Base-by-base conservation (phyloP, 2,888 invertebrate genomes). In the Campoplex capitator region DNA sequence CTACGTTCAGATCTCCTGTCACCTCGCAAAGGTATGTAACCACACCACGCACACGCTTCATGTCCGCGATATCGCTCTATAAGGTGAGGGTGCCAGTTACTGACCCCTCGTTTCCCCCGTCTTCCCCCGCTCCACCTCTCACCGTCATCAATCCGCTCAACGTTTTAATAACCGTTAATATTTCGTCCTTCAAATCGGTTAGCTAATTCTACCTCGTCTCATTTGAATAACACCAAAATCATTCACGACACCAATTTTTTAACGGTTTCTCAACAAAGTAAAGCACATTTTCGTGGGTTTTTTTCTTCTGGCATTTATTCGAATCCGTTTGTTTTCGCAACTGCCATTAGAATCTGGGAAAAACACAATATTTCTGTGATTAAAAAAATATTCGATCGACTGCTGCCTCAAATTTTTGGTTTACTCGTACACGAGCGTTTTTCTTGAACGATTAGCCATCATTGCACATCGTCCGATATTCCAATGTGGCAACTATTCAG, bases 1-100 rank as follows among this genome's bases (percentile, higher is more conserved):
- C 87, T 85, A 87, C 87, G 87, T 85, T 76, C 79, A 84, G 71
- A 84, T 79, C 82, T 87, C 84, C 87, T 76, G 87, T 87, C 87
- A 85, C 84, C 83, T 87, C 76, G 84, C 84, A 65, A 76, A 87
- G 87, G 87, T 87, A 87, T 83, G 87, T 80, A 71, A 76, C 68
- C 70, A 68, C 67, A 70, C 76, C 65, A 74, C 75, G 70, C 56
- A 51, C 65, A 42, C 71, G 48, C 35, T 48, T 77, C 70, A 48
- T 42, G 65, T 74, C 18, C 76, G 75, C 62, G 35, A 65, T 68
- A 82, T 85, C 65, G 82, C 73, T 82, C 77, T 82, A 74, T 82
- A 78, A 78, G 87, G 71, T 67, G 56, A 70, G 75, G 65, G 83
- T 78, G 82, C 84, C 82, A 82, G 84, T 84, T 82, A 84, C 75